Evolutionary conservation across 2,888 invertebrate species (phyloP), one percentile per base, ranked within the genome.

Genomic region (Hypena proboscidalis): DNA sequence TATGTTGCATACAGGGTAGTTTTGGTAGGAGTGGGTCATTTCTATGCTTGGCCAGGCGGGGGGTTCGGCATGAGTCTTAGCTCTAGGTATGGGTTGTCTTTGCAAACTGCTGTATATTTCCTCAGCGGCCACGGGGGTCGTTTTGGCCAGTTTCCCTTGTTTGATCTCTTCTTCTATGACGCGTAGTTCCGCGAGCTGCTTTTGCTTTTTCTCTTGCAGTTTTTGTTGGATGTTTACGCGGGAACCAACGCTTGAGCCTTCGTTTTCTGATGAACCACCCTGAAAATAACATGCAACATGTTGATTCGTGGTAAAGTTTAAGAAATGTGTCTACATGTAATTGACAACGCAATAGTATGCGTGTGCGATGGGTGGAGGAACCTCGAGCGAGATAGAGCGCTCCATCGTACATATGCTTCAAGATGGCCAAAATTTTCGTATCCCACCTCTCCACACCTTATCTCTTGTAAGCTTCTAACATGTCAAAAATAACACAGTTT

Each of bases 161-260:
- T 96, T 96, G 37, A 97, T 97, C 80, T 97, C 97, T 70, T 97
- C 97, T 70, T 97, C 96, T 36, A 90, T 90, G 11, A 90, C 96
- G 48, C 95, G 92, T 19, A 97, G 80, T 74, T 97, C 97, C 0
- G 96, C 96, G 15, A 97, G 85, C 70, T 97, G 97, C 56, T 97
- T 96, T 68, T 96, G 95, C 67, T 97, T 97, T 75, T 97, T 97
- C 75, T 97, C 97, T 72, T 96, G 95, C 0, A 97, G 87, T 74
- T 97, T 97, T 65, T 96, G 96, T 52, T 96, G 95, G 49, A 97
- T 97, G 77, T 97, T 96, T 19, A 96, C 95, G 6, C 95, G 92
- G 4, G 95, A 95, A 0, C 94, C 93, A 0, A 95, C 93, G 65
- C 94, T 94, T 21, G 94, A 95, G 0, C 94, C 94, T 72, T 96